Conservation (phyloP, 2,113 vertebrate species). For the Malurus cyaneus region DNA sequence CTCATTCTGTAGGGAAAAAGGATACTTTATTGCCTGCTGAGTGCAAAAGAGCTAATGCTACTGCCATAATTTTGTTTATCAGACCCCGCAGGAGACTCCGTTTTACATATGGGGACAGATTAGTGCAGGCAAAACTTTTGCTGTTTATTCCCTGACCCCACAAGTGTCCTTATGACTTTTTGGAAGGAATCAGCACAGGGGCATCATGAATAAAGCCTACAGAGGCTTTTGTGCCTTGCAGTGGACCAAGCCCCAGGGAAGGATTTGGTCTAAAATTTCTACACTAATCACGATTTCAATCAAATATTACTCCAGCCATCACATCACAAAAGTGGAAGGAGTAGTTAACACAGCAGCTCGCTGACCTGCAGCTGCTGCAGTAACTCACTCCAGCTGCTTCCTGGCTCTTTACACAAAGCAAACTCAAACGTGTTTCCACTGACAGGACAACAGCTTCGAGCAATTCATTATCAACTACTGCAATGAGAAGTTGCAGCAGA, state of each 20-base stretch:
- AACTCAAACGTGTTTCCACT: conserved; percentile 4
- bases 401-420: not conserved
- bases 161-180: not conserved
- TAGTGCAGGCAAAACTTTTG: not conserved
- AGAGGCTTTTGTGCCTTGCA: not conserved
- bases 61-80: not conserved
- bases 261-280: not conserved
- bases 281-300: not conserved
- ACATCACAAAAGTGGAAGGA: not conserved
- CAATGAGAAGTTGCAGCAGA: conserved; percentile 98
- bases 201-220: not conserved
- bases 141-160: not conserved
- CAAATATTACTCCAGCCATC: not conserved
- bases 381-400: not conserved
- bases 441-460: conserved; percentile 97
- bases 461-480: conserved; percentile 99
- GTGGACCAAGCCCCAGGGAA: not conserved
- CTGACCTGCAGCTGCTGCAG: not conserved
- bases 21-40: not conserved
- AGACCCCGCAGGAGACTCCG: not conserved
- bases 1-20: not conserved
- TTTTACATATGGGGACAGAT: not conserved
- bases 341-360: not conserved
- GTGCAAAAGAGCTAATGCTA: not conserved
- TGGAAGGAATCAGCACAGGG: not conserved